These are phyloP conservation scores for Poliocrania exsul DNA, from an alignment of 2,797 vertebrate species.

Conservation along the genomic window DNA sequence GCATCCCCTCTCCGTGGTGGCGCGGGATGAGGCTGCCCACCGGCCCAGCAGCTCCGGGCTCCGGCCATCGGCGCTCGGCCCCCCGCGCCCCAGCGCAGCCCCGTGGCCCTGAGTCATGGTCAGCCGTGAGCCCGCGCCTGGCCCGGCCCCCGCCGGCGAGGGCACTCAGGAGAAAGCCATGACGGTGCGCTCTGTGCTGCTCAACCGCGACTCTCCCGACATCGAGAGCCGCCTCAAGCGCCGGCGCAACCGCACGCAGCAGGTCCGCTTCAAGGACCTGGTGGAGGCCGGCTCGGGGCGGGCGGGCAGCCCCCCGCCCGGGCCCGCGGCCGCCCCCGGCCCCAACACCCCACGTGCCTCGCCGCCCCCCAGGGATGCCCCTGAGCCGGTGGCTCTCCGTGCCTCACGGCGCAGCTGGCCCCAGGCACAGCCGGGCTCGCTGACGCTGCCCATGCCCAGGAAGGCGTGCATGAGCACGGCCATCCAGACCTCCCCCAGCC, in stretches of 20 bases:
- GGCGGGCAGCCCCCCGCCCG: constrained; percentile 32
- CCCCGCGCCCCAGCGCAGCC: neutral
- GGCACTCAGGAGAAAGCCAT: constrained; percentile 79
- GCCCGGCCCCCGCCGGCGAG: constrained; percentile 77
- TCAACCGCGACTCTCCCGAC: constrained; percentile 85
- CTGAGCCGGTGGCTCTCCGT: constrained; percentile 23
- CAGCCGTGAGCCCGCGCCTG: constrained; percentile 81
- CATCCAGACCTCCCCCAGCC: constrained; percentile 87
- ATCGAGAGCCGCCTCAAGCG: constrained; percentile 83
- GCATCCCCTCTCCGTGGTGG: neutral
- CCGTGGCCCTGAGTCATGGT: constrained; percentile 70
- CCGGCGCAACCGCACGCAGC: constrained; percentile 84
- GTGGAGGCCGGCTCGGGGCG: constrained; percentile 72
- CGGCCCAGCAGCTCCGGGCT: neutral
- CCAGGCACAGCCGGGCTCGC: constrained; percentile 76
- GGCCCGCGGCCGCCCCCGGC: neutral
- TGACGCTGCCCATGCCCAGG: constrained; percentile 82
- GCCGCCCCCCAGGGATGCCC: constrained; percentile 40
- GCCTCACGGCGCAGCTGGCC: constrained; percentile 77
- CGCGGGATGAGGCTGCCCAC: neutral
- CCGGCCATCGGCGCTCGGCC: neutral
- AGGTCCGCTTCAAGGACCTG: constrained; percentile 88
- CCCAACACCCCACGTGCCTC: constrained; percentile 39
- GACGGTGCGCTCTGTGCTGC: constrained; percentile 86
- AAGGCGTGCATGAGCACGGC: constrained; percentile 82